Evolutionary conservation across 1,140 invertebrate genomes (phyloP).

Genomic region (Tribolium castaneum): DNA sequence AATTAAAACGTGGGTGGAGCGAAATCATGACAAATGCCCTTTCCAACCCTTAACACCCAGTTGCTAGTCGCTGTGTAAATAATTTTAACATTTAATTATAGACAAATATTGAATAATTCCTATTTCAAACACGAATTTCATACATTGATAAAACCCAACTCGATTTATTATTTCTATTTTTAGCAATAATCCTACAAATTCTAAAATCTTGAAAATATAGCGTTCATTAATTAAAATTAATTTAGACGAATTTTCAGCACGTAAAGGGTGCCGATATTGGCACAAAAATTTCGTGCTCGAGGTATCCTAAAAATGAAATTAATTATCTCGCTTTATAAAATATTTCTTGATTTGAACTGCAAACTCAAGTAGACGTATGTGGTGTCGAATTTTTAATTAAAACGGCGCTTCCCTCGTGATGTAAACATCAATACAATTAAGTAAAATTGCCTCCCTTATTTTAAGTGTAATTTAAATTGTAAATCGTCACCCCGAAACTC

Average conservation of each 20-base stretch:
- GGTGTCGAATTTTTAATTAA: not conserved
- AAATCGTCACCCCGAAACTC: conserved; percentile 22
- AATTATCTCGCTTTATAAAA: not conserved
- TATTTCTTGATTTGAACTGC: too few relatives aligned
- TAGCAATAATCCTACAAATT: not conserved
- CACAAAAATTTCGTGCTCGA: not conserved
- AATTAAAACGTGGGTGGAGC: not conserved
- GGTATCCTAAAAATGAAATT: not conserved
- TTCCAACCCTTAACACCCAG: not conserved
- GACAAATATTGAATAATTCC: not conserved
- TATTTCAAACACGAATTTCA: not conserved
- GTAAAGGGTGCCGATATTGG: not conserved
- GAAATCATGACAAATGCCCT: not conserved
- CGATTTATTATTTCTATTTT: not conserved
- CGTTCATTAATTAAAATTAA: not conserved
- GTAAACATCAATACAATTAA: conserved; percentile 13
- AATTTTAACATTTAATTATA: not conserved
- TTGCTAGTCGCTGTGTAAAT: not conserved
- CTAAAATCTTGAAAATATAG: too few relatives aligned
- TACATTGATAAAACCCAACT: not conserved
- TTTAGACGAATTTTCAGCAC: not conserved
- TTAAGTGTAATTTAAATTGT: conserved; percentile 8
- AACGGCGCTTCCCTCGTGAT: not conserved
- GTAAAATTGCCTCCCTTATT: not conserved
- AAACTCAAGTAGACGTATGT: too few relatives aligned